These are phyloP conservation scores for Sarcophaga caerulescens DNA, from an alignment of 2,888 invertebrate species.

Conservation along the genomic window DNA sequence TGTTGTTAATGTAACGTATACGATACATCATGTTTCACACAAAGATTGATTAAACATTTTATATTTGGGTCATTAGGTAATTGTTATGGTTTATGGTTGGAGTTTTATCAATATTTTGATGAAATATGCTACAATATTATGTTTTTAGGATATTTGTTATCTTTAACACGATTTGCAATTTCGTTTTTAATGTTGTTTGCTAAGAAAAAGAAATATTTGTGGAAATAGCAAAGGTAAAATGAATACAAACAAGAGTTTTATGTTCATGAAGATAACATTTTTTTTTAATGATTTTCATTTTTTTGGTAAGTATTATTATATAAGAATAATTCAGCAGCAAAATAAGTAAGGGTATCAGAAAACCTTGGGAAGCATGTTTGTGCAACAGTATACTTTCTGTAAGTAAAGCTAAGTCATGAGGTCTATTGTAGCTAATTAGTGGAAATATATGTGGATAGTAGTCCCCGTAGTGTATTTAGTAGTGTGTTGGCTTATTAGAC, in stretches of 20 bases:
- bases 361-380: too few relatives aligned
- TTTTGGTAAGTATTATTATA: not conserved
- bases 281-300: not conserved
- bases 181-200: not conserved
- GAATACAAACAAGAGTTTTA: not conserved
- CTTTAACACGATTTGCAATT: not conserved
- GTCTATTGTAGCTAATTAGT: too few relatives aligned
- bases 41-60: slow-evolving; percentile 50
- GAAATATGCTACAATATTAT: not conserved
- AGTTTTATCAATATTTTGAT: slow-evolving; percentile 10
- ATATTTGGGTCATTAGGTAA: slow-evolving; percentile 53
- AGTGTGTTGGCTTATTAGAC: too few relatives aligned
- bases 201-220: not conserved
- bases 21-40: slow-evolving; percentile 34
- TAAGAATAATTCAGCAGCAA: not conserved
- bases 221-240: not conserved
- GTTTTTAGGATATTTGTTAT: slow-evolving; percentile 20
- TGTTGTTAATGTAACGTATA: not conserved
- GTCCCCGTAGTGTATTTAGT: too few relatives aligned
- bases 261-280: not conserved
- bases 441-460: too few relatives aligned
- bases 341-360: too few relatives aligned
- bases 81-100: slow-evolving; percentile 1
- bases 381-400: too few relatives aligned
- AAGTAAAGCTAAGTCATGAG: too few relatives aligned